Base-by-base conservation (phyloP, 2,113 vertebrate genomes). In the Austrofundulus limnaeus region DNA sequence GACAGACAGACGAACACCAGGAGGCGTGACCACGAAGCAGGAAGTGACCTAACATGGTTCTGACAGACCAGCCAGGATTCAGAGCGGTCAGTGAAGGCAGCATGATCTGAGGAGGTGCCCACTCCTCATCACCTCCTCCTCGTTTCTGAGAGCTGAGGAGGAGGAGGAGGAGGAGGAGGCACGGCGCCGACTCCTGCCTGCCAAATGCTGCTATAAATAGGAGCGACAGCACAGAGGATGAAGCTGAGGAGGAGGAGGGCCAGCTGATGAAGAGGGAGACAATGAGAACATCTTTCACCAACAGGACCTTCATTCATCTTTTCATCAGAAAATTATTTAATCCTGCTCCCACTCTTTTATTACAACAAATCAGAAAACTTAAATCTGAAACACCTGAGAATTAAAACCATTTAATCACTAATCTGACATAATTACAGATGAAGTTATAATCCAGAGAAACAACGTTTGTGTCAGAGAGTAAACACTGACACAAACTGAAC, bases 141-240 rank as follows among this genome's bases (percentile, higher is more conserved):
- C 79, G 11, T 63, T 43, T 68, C 54, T n/a, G 54, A 73, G 73
- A 69, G 61, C 42, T 46, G 67, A 25, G 1, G 43, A 38, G 13
- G 45, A 47, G n/a, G 75, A 66, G 49, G 69, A 54, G 47, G 66
- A 60, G 43, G 57, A 38, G 24, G 60, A 51, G 59, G 66, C 64
- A 55, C 37, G 51, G 41, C 1, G 53, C 70, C n/a, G 61, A 72
- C 69, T 67, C 67, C 61, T 24, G 76, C 66, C 79, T 85, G 81
- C 81, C 78, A 82, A 57, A 84, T 53, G 73, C 71, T 57, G 81
- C 88, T 92, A 90, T 88, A 90, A 92, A 91, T 90, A 92, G 86
- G 66, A 79, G 41, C 70, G 41, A 41, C 2, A 58, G 49, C 23
- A 4, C 64, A 74, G 73, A 17, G 56, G 75, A 75, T 58, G 70